Conservation (phyloP, 2,797 vertebrate genomes). For the Melanotaenia pygmaea region DNA sequence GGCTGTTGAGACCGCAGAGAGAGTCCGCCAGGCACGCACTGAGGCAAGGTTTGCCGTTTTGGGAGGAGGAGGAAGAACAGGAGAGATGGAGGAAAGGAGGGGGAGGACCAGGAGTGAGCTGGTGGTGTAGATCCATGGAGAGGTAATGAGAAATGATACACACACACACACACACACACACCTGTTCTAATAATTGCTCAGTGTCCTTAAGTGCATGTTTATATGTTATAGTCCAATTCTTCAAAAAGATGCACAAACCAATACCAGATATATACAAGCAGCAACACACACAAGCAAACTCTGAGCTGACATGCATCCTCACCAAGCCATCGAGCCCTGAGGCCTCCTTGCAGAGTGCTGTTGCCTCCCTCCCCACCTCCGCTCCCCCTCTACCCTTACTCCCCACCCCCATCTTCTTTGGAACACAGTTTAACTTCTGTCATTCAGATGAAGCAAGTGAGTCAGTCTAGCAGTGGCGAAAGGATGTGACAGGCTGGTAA, state of each 20-base stretch:
- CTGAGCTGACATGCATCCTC: conserved; percentile 52
- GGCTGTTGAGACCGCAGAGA: conserved; percentile 83
- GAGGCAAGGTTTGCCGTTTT: conserved; percentile 83
- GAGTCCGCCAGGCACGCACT: conserved; percentile 86
- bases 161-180: neutral
- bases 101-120: conserved; percentile 55
- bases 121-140: conserved; percentile 60
- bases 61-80: conserved; percentile 56
- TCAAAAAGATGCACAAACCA: conserved; percentile 3
- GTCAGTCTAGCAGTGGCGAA: conserved; percentile 70
- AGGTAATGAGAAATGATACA: conserved; percentile 53
- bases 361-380: conserved; percentile 43
- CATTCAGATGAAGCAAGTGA: conserved; percentile 79
- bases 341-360: conserved; percentile 72
- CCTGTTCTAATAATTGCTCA: conserved; percentile 36
- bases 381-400: neutral
- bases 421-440: conserved; percentile 86
- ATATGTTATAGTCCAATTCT: neutral
- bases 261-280: conserved; percentile 36
- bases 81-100: conserved; percentile 26
- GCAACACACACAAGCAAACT: conserved; percentile 42
- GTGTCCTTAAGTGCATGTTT: conserved; percentile 6
- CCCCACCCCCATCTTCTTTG: conserved; percentile 68
- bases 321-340: conserved; percentile 68
- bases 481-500: conserved; percentile 85